Evolutionary conservation across 2,113 vertebrate species (phyloP).

Genomic region (Alethe diademata): DNA sequence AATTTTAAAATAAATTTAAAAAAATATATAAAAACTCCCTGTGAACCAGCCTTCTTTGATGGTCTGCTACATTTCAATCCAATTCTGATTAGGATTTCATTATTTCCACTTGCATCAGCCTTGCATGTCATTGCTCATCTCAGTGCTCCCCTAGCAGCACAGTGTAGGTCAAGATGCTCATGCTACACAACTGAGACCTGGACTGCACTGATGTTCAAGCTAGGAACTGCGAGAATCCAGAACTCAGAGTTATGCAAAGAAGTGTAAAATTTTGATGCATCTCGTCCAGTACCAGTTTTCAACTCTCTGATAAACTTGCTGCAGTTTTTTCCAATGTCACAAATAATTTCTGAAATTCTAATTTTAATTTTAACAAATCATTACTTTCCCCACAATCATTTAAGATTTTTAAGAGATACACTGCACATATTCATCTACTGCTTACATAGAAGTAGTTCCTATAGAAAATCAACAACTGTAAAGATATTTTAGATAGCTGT

Average conservation of each 20-base stretch:
- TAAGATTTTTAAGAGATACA: background rate
- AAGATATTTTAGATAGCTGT: background rate
- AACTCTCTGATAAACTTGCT: background rate
- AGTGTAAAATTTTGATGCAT: background rate
- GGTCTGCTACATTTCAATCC: background rate
- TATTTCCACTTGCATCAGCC: background rate
- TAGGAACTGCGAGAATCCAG: background rate
- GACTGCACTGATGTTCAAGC: fast-evolving
- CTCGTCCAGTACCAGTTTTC: background rate
- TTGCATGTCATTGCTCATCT: background rate
- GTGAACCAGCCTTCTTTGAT: background rate
- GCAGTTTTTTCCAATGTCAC: background rate
- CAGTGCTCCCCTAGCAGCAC: background rate
- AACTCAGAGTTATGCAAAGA: background rate
- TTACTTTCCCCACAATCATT: background rate
- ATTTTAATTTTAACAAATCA: background rate
- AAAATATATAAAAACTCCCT: no score
- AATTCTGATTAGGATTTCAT: background rate
- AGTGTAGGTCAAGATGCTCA: background rate
- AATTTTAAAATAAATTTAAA: background rate
- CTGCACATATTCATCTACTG: background rate
- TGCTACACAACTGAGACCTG: background rate
- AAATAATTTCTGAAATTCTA: background rate
- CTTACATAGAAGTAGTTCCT: background rate
- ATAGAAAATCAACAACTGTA: background rate